Evolutionary conservation across 2,888 invertebrate genomes (phyloP).

Genomic region (Automeris io): DNA sequence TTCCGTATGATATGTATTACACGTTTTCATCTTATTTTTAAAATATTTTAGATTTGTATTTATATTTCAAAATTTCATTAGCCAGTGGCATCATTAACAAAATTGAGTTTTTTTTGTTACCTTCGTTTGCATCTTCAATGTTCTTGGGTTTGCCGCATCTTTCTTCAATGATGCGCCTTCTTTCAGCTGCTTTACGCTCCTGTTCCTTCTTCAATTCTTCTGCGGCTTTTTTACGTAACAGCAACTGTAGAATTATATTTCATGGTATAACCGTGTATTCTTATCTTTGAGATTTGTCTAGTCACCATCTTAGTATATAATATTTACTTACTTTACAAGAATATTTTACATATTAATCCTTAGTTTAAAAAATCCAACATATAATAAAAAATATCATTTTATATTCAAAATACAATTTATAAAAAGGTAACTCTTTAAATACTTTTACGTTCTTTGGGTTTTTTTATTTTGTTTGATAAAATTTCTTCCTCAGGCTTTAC

Average conservation of each 20-base stretch:
- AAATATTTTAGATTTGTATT: neutral
- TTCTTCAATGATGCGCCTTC: conserved; percentile 97
- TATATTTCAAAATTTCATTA: neutral
- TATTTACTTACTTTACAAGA: too few relatives aligned
- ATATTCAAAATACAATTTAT: neutral
- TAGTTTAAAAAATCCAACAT: too few relatives aligned
- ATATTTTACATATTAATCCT: too few relatives aligned
- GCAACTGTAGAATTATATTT: conserved; percentile 79
- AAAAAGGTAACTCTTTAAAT: too few relatives aligned
- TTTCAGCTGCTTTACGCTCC: conserved; percentile 98
- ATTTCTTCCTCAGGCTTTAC: too few relatives aligned
- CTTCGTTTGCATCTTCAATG: conserved; percentile 95
- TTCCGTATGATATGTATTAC: conserved; percentile 25
- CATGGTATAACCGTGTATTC: neutral
- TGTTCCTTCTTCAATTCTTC: conserved; percentile 99
- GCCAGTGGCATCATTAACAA: neutral
- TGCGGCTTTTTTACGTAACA: conserved; percentile 99
- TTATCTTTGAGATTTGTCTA: too few relatives aligned
- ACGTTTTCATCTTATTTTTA: conserved; percentile 7
- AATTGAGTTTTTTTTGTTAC: too few relatives aligned
- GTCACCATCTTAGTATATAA: too few relatives aligned
- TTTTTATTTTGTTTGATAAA: too few relatives aligned
- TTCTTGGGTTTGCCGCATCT: conserved; percentile 95
- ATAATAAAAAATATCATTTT: too few relatives aligned
- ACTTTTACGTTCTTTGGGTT: too few relatives aligned